Evolutionary conservation across 1,140 invertebrate genomes (phyloP), one percentile per base, ranked within the genome.

Genomic region (Drosophila neocordata): DNA sequence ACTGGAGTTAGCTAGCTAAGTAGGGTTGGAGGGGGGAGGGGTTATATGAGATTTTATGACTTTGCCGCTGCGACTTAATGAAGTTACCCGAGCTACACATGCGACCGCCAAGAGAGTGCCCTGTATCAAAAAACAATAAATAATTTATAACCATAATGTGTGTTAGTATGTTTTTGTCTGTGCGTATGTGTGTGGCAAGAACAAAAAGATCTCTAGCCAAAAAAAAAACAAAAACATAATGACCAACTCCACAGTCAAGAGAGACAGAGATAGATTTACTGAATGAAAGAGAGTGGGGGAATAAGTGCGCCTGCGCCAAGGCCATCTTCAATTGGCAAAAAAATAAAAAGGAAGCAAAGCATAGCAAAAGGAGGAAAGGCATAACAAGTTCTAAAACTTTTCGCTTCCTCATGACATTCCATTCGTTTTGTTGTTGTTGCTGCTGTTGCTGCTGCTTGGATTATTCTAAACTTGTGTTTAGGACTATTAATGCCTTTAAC

Each of bases 111-210:
- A 22, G 9, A 27, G 34, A 24, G 27, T 22, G 20, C 64, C 24
- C 69, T 71, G 74, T 77, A 83, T 83, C 79, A 75, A 68, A 55
- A 65, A 65, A 67, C 74, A 75, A 87, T 85, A 87, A 85, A 87
- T 85, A 87, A 85, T 85, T 85, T 85, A 85, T 85, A 87, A 75
- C 77, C 67, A 52, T 48, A 48, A 48, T 48, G 41, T 20, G 15
- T 48, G 15, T 48, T 15, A 20, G 41, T 48, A 9, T 48, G 41
- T 11, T 31, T 31, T 1, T 31, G 41, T 48, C 8, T 48, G 41
- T 11, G 41, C 20, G 41, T 44, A 6, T 31, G 27, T 31, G 13
- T 44, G 41, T 20, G 61, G 64, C 35, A 63, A 78, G 70, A 53
- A 68, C 65, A 67, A 74, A 48, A 73, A 78, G 69, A 81, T 84